A percentile compares a stretch with the other conserved stretches of the same genome.
phyloP scores from a whole-genome alignment of 2,113 vertebrate genomes.

The Chloroceryle aenea region DNA sequence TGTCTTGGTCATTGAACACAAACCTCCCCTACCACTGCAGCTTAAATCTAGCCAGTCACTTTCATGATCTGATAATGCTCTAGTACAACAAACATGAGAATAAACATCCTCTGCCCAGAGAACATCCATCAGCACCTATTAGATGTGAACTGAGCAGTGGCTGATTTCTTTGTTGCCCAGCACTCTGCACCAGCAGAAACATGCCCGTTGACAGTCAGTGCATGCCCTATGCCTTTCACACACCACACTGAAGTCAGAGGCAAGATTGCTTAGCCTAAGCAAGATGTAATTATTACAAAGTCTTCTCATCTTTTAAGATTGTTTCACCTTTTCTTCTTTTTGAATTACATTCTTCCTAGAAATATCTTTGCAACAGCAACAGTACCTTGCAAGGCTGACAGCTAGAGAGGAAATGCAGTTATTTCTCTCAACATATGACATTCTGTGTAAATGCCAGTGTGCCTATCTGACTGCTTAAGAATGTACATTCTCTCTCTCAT shows the following conservation, averaged over 20 bases:
- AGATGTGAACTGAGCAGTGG: neutral
- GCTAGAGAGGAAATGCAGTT: neutral
- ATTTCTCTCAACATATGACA: neutral
- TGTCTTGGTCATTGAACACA: neutral
- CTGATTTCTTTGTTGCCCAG: neutral
- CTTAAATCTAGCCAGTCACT: neutral
- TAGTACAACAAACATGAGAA: neutral
- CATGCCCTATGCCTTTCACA: neutral
- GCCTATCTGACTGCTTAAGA: neutral
- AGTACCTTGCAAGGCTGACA: neutral
- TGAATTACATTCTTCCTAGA: neutral
- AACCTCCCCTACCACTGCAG: neutral
- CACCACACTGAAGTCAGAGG: neutral
- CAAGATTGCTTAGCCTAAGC: neutral
- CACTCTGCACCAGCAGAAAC: neutral
- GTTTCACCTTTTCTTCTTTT: neutral
- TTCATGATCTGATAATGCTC: neutral
- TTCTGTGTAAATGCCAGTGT: constrained; percentile 36
- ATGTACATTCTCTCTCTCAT: neutral
- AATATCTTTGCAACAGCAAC: neutral
- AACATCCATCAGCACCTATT: neutral
- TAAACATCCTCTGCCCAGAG: neutral
- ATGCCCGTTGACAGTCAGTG: neutral
- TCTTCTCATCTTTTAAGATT: neutral
- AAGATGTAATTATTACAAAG: neutral